Conservation (phyloP, 2,888 invertebrate species). For the Diachrysia chrysitis region DNA sequence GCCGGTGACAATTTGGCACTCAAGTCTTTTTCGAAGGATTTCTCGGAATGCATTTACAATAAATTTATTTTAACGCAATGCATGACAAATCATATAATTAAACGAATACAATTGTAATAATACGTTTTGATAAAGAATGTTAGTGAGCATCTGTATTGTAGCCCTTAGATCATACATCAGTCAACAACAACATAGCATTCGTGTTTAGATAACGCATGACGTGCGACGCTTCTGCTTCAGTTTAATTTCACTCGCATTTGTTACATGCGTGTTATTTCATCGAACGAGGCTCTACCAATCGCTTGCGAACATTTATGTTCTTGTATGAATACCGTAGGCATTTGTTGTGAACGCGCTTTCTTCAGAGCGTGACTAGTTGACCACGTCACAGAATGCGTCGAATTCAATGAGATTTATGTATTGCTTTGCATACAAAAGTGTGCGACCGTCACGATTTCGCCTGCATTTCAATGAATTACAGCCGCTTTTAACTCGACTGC, state of each 20-base stretch:
- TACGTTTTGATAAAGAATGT: too few relatives aligned
- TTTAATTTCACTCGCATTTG: constrained; percentile 30
- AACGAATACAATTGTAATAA: not conserved
- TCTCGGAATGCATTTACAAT: constrained; percentile 61
- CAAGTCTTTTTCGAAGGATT: constrained; percentile 43
- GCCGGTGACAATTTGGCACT: constrained; percentile 69
- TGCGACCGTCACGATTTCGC: constrained; percentile 63
- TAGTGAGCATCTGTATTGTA: not conserved
- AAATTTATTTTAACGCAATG: constrained; percentile 29
- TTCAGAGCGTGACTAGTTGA: constrained; percentile 66
- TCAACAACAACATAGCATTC: constrained; percentile 14
- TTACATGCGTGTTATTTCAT: constrained; percentile 59
- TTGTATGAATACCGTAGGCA: constrained; percentile 50
- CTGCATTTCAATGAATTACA: constrained; percentile 63
- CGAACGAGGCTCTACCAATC: constrained; percentile 72
- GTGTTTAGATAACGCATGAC: constrained; percentile 15
- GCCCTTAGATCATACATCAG: not conserved
- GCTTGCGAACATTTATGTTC: constrained; percentile 63
- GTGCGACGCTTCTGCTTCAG: constrained; percentile 13
- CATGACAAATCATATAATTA: constrained; percentile 29
- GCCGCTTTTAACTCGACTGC: constrained; percentile 40
- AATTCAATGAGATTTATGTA: constrained; percentile 58
- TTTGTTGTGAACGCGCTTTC: constrained; percentile 48
- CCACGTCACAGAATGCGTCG: constrained; percentile 50
- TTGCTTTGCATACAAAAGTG: constrained; percentile 63